Percentiles rank a stretch among this genome's conserved stretches.
Evolutionary conservation across 2,888 invertebrate species (phyloP).

Genomic region (Drosophila heteroneura): DNA sequence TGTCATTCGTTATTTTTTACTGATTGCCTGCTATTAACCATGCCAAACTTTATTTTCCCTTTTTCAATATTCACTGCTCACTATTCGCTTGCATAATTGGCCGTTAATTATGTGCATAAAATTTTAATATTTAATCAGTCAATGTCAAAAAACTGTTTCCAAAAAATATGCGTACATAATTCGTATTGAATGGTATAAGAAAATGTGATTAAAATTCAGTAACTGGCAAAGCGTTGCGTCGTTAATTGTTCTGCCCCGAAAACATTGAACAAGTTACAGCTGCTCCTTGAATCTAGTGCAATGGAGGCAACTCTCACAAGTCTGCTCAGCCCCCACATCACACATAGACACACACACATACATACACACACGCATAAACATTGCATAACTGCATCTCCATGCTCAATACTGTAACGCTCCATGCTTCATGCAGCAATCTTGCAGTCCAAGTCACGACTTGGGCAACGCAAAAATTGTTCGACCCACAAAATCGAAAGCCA

Average conservation of each 20-base stretch:
- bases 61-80: neutral
- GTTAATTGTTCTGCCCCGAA: slow-evolving; percentile 53
- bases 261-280: slow-evolving; percentile 41
- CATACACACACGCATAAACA: slow-evolving; percentile 23
- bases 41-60: neutral
- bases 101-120: neutral
- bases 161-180: neutral
- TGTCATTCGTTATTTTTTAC: neutral
- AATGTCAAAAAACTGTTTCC: slow-evolving; percentile 1
- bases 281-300: slow-evolving; percentile 44
- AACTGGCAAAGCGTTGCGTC: slow-evolving; percentile 9
- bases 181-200: slow-evolving; percentile 22
- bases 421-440: slow-evolving; percentile 19
- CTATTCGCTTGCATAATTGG: neutral
- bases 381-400: slow-evolving; percentile 48
- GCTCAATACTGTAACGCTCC: slow-evolving; percentile 8
- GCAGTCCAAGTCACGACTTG: slow-evolving; percentile 69
- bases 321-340: slow-evolving; percentile 13
- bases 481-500: slow-evolving; percentile 72
- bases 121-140: neutral
- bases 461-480: slow-evolving; percentile 73
- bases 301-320: slow-evolving; percentile 55
- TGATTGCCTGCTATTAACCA: neutral
- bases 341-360: slow-evolving; percentile 4
- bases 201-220: slow-evolving; percentile 33